phyloP scores from a whole-genome alignment of 2,113 vertebrate genomes.

The Furnarius figulus region DNA sequence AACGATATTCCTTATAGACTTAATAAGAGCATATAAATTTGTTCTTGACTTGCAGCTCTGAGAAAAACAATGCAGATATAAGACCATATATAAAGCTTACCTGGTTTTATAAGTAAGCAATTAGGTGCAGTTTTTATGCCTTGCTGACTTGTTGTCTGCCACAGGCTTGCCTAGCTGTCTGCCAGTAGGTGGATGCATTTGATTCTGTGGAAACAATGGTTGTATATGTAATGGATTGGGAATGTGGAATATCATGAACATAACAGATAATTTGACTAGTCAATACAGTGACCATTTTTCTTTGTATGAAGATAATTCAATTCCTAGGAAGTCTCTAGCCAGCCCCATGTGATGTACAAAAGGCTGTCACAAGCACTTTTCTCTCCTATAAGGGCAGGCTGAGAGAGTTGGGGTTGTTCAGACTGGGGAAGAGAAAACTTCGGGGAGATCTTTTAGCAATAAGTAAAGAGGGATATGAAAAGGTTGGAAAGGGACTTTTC shows the following conservation, averaged over 20 bases:
- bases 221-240: accelerated
- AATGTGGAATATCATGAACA: neutral
- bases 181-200: neutral
- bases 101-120: neutral
- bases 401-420: neutral
- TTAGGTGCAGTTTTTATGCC: neutral
- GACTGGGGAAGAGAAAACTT: neutral
- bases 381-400: neutral
- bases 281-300: neutral
- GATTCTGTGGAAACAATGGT: neutral
- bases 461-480: neutral
- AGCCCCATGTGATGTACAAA: neutral
- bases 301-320: neutral
- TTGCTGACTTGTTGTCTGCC: neutral
- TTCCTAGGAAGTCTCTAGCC: neutral
- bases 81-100: neutral
- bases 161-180: neutral
- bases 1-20: neutral
- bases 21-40: conserved; percentile 15
- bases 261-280: neutral
- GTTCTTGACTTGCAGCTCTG: neutral
- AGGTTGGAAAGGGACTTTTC: neutral
- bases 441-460: neutral
- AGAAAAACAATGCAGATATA: neutral
- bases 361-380: neutral